Evolutionary conservation across 2,888 invertebrate genomes (phyloP), one percentile per base, ranked within the genome.

Genomic region (Habrosyne pyritoides): DNA sequence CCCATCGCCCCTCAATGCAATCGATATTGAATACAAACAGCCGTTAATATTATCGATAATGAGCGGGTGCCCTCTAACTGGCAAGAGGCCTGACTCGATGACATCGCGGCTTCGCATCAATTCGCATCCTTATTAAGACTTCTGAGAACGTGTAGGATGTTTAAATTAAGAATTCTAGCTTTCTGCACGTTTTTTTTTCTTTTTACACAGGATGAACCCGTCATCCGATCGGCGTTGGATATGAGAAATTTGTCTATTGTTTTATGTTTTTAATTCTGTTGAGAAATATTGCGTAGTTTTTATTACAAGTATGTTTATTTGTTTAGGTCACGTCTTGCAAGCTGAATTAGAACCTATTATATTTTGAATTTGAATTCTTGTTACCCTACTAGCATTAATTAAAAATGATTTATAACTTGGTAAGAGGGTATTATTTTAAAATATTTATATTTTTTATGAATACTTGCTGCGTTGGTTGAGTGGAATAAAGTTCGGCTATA

Each of bases 1-100:
- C 71, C 73, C 73, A 67, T 62, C 61, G 76, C 57, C 61, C 68
- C 71, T 61, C 71, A 55, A 56, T 53, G 49, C 53, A 55, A 66
- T 63, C 61, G 61, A 57, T 57, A 52, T 51, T 67, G 83, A 71
- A 83, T 83, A 83, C 79, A 79, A 83, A 83, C 70, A 61, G 70
- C 77, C 63, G 62, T 59, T 82, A 79, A 77, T 75, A 65, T 52
- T 66, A 55, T 60, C 56, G 67, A 68, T 80, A 79, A 75, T 73
- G 73, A 75, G 55, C 63, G 66, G 12, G 58, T 75, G 76, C 64
- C 72, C 69, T 69, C 69, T 75, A 72, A 72, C 71, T 69, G 67
- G 52, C 60, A 57, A 33, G 59, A 64, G 63, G 60, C 61, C 58
- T 56, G 57, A 60, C 61, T 66, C 60, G 69, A 75, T 72, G 58